Evolutionary conservation across 2,888 invertebrate genomes (phyloP).

Genomic region (Diaprepes abbreviatus): DNA sequence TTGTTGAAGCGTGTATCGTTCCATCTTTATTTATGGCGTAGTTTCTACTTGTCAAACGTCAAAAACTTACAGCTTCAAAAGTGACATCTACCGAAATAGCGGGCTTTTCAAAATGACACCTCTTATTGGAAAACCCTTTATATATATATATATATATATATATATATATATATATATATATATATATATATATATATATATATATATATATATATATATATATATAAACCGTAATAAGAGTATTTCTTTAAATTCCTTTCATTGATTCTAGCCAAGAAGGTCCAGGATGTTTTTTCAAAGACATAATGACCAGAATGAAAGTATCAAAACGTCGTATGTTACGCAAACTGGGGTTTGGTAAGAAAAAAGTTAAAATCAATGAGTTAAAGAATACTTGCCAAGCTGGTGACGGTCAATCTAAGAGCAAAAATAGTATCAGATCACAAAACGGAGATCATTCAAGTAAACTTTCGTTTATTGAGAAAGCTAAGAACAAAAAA

Average conservation of each 20-base stretch:
- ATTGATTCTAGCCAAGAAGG: constrained; percentile 47
- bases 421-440: neutral
- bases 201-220: too few species aligned
- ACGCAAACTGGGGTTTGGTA: constrained; percentile 45
- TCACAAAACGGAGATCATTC: neutral
- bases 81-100: too few species aligned
- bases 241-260: neutral
- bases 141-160: too few species aligned
- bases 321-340: constrained; percentile 40
- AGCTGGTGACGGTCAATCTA: neutral
- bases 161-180: too few species aligned
- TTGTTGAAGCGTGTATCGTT: too few species aligned
- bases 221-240: too few species aligned
- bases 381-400: constrained; percentile 37
- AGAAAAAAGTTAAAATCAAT: constrained; percentile 49
- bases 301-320: constrained; percentile 45
- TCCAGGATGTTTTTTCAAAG: constrained; percentile 48
- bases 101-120: too few species aligned
- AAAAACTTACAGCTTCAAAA: too few species aligned
- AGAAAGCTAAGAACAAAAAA: neutral
- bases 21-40: too few species aligned
- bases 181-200: too few species aligned
- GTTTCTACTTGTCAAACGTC: too few species aligned
- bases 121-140: too few species aligned
- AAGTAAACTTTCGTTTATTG: neutral